Evolutionary conservation across 1,140 invertebrate genomes (phyloP), one percentile per base, ranked within the genome.

Genomic region (Gryllus bimaculatus): DNA sequence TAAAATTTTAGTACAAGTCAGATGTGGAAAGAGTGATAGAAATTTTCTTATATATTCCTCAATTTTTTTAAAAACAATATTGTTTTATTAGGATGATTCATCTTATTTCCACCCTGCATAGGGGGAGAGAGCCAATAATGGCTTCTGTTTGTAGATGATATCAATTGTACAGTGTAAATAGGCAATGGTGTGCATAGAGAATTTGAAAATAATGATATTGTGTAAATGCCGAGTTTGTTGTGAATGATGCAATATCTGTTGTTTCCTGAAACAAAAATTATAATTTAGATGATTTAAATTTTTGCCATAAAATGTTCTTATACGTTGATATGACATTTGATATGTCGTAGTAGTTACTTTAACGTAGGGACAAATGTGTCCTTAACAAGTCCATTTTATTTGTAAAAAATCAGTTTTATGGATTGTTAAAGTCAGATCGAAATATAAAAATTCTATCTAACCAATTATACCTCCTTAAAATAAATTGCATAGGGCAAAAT

Each of bases 121-220:
- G 54, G 54, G 10, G 54, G 54, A 66, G 10, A 18, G 18, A 66
- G 54, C 54, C 54, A 66, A 13, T 66, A 66, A 39, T 5, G 54
- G 54, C 54, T 66, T 13, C 54, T 66, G 26, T 66, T 66, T 13
- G 54, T 66, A 18, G 10, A 66, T 18, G 10, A 66, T 10, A 13
- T 66, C 54, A 13, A 66, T 66, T 66, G 54, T 66, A 66, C 54
- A 66, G 54, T 66, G 54, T 66, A 66, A 66, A 66, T 66, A 66
- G 18, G 18, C 18, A 66, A 66, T 66, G 10, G 54, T 66, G 54
- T 66, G 54, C 54, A 66, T 66, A 66, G 54, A 66, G 18, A 66
- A 66, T 66, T 66, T 66, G 54, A 10, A 66, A 7, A 10, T 66
- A 66, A 66, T 66, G 54, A 66, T 66, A 66, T 66, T 66, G 10